Evolutionary conservation across 53 echinoderm and acorn worm genomes (phyloP).

Genomic region (Luidia sarsii): DNA sequence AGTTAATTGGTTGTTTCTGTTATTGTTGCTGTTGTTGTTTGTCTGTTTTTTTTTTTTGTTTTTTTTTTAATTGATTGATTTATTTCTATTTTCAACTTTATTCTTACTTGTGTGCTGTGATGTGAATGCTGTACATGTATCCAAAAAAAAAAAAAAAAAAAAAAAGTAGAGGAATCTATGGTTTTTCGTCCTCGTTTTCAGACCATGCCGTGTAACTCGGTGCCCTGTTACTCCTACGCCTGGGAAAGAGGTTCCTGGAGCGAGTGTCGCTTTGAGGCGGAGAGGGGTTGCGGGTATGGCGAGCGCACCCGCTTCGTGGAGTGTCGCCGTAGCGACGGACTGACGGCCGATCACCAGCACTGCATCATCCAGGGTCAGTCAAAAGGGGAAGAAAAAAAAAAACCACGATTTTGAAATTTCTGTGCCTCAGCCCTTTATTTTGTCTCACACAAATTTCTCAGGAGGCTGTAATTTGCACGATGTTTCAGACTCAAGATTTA

Average conservation of each 20-base stretch:
- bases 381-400: not conserved
- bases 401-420: not conserved
- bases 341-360: slow-evolving; percentile 73
- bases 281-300: slow-evolving; percentile 84
- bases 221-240: slow-evolving; percentile 77
- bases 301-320: slow-evolving; percentile 75
- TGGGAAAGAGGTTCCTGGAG: slow-evolving; percentile 86
- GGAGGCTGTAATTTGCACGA: no score
- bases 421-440: not conserved
- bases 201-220: slow-evolving; percentile 85
- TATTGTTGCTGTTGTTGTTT: no score
- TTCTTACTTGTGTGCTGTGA: no score
- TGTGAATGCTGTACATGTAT: no score
- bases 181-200: no score
- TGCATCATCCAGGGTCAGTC: slow-evolving; percentile 73
- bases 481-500: no score
- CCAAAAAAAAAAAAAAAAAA: no score
- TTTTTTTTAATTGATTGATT: no score
- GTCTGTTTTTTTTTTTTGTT: no score
- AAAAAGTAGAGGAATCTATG: not conserved
- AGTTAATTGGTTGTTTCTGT: no score
- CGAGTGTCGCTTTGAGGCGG: slow-evolving; percentile 78
- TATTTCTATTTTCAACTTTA: no score
- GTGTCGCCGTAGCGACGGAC: slow-evolving; percentile 85
- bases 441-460: not conserved